Evolutionary conservation across 1,140 invertebrate genomes (phyloP), one percentile per base, ranked within the genome.

Genomic region (Andricus grossulariae): DNA sequence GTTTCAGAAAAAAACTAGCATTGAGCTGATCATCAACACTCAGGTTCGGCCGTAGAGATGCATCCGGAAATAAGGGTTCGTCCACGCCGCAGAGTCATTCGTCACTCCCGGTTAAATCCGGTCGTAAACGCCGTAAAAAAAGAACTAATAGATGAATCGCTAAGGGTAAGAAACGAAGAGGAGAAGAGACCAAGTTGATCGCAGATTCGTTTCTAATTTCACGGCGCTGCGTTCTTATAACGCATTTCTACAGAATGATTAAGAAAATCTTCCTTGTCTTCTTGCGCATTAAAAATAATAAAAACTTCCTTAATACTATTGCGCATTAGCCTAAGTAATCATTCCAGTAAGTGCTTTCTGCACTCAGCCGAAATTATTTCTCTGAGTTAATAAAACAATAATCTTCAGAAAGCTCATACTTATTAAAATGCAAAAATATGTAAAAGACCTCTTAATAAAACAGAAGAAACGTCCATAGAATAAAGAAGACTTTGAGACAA

Each of bases 41-140:
- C 2, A 50, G 6, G 13, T 66, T 82, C 76, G 79, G 77, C 81
- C 79, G 75, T 79, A 82, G 77, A 77, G 79, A 82, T 82, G 81
- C 80, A 80, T 80, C 83, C 83, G 83, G 83, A 84, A 84, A 82
- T 80, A 79, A 77, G 74, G 76, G 79, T 72, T 78, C 80, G 79
- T 80, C 76, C 80, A 81, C 79, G 81, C 78, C 80, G 81, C 79
- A 81, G 79, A 82, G 78, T 81, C 85, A 82, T 87, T 87, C 84
- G 85, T 87, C 84, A 84, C 84, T 85, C 84, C 83, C 83, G 84
- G 85, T 86, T 87, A 87, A 84, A 85, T 85, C 82, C 82, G 82
- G 80, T 84, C 82, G 83, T 84, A 83, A 87, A 86, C 71, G 82
- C 78, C 82, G 77, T 51, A 74, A 81, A 73, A 80, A 74, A 79